Conservation (phyloP, 1,140 invertebrate genomes). For the Tetraneura akinire region DNA sequence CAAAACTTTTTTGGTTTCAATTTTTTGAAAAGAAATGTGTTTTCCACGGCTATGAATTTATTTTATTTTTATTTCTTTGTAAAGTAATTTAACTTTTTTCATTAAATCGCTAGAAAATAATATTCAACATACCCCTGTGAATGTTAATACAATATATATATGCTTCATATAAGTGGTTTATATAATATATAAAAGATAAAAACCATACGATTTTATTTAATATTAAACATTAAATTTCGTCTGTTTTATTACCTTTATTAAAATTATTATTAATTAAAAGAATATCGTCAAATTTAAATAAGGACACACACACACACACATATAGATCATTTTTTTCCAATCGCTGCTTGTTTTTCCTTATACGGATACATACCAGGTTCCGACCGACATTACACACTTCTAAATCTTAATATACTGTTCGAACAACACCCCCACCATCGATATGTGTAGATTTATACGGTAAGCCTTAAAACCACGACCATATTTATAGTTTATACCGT, state of each 20-base stretch:
- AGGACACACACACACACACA: neutral
- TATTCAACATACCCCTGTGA: no score
- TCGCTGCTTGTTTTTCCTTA: neutral
- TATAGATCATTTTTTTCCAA: neutral
- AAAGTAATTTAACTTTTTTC: no score
- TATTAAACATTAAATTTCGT: neutral
- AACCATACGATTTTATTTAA: neutral
- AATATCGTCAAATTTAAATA: neutral
- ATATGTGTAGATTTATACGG: conserved; percentile 16
- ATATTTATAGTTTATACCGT: neutral
- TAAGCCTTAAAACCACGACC: neutral
- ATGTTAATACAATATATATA: no score
- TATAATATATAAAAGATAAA: neutral
- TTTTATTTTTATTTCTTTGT: no score
- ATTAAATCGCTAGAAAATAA: no score
- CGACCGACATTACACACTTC: neutral
- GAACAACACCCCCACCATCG: neutral
- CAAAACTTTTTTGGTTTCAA: no score
- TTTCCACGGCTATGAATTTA: no score
- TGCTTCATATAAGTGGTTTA: no score
- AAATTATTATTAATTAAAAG: conserved; percentile 4
- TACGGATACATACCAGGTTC: neutral
- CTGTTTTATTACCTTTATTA: neutral
- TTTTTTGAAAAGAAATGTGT: no score
- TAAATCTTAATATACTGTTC: neutral